Percentiles rank a stretch among this genome's conserved stretches.
Evolutionary conservation across 2,797 vertebrate genomes (phyloP).

Genomic region (Smutsia gigantea): DNA sequence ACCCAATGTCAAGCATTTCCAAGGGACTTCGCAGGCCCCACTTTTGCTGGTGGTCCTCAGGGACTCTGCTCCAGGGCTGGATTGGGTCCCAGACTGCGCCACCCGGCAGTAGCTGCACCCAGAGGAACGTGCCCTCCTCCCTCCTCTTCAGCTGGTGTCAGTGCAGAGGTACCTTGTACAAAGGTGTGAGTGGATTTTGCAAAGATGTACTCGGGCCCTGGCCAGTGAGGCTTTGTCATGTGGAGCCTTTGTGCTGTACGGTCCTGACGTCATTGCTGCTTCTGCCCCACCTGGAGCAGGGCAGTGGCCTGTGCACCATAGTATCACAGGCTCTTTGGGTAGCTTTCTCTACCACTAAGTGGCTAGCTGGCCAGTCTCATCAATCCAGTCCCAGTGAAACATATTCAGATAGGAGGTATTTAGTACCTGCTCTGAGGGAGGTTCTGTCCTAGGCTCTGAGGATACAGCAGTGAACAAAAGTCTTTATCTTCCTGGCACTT

Average conservation of each 20-base stretch:
- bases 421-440: background rate
- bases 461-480: background rate
- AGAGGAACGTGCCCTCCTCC: background rate
- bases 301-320: too few relatives aligned
- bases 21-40: background rate
- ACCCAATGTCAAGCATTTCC: background rate
- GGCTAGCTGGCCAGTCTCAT: background rate
- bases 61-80: background rate
- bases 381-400: background rate
- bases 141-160: background rate
- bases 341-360: background rate
- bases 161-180: background rate
- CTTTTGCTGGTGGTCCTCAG: background rate
- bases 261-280: too few relatives aligned
- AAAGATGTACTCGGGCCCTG: too few relatives aligned
- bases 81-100: background rate
- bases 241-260: too few relatives aligned
- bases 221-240: too few relatives aligned
- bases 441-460: background rate
- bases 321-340: too few relatives aligned
- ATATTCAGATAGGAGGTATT: background rate
- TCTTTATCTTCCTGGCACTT: background rate
- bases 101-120: background rate
- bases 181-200: too few relatives aligned
- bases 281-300: too few relatives aligned